Evolutionary conservation across 2,888 invertebrate species (phyloP).

Genomic region (Galerucella calmariensis): DNA sequence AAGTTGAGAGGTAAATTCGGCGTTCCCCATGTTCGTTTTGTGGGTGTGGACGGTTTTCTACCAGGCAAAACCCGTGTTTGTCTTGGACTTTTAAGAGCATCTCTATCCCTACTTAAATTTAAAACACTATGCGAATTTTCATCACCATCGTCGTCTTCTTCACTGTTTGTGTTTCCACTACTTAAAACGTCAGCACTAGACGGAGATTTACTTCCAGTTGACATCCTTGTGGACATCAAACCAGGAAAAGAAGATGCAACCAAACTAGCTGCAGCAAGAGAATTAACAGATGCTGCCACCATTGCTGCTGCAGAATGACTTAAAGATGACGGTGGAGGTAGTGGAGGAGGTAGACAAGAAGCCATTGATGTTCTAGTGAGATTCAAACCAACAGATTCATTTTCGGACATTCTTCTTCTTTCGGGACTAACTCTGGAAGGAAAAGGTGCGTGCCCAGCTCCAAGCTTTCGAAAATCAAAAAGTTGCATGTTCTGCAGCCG

Average conservation of each 20-base stretch:
- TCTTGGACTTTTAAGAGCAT: slow-evolving; percentile 64
- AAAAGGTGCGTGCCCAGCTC: slow-evolving; percentile 69
- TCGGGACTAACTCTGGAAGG: slow-evolving; percentile 66
- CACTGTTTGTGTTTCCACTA: slow-evolving; percentile 62
- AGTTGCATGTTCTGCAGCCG: slow-evolving; percentile 96
- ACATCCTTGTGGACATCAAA: slow-evolving; percentile 67
- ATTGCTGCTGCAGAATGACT: slow-evolving; percentile 75
- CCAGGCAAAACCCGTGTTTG: slow-evolving; percentile 65
- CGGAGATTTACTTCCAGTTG: slow-evolving; percentile 68
- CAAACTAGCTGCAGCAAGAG: slow-evolving; percentile 69
- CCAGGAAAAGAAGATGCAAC: slow-evolving; percentile 73
- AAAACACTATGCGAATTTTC: slow-evolving; percentile 73
- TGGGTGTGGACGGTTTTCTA: slow-evolving; percentile 77
- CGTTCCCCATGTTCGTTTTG: slow-evolving; percentile 84
- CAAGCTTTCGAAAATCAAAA: slow-evolving; percentile 88
- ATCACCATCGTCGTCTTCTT: slow-evolving; percentile 71
- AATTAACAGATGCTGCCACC: slow-evolving; percentile 73
- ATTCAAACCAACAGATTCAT: slow-evolving; percentile 70
- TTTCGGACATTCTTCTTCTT: slow-evolving; percentile 69
- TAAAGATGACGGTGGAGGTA: slow-evolving; percentile 72
- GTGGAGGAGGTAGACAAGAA: slow-evolving; percentile 71
- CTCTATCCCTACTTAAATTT: slow-evolving; percentile 72
- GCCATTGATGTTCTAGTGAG: slow-evolving; percentile 73
- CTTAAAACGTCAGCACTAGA: slow-evolving; percentile 61
- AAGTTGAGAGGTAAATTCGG: slow-evolving; percentile 82